Evolutionary conservation across 2,888 invertebrate species (phyloP), one percentile per base, ranked within the genome.

Genomic region (Rhodophaea formosa): DNA sequence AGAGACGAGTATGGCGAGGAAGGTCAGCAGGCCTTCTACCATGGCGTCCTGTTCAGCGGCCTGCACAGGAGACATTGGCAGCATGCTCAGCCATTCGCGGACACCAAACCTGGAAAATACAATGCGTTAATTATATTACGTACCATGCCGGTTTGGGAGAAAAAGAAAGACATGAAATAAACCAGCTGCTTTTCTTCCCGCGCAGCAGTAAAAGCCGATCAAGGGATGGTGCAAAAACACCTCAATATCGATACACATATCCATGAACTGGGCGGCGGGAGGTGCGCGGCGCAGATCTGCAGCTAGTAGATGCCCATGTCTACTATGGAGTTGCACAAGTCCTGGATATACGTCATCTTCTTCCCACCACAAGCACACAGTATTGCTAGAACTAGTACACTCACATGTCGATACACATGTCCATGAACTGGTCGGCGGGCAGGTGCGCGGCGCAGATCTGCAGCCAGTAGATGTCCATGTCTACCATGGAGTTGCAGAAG

Each of bases 241-340:
- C n/a, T n/a, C n/a, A n/a, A 97, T 95, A 74, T 98, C 97, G 60
- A 99, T 94, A 39, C 98, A 95, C 73, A 96, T 96, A 68, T 95
- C 94, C 44, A 99, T 86, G 77, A 96, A 98, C 72, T 95, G 94
- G 72, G 97, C 96, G 0, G 97, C 94, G 56, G 96, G 96, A 98
- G 92, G 79, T 96, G 95, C 16, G 97, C 96, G 39, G 97, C 97
- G 86, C 98, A 97, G 55, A 98, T 94, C 93, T 99, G 99, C 68
- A 99, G 92, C 75, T 99, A 94, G 88, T 97, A 99, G 66, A 99
- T 92, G 91, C 99, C 99, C 79, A 98, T 97, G 85, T 99, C 99
- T 10, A 98, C 97, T 97, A 99, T 98, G 10, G 98, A 98, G 89
- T 98, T 98, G 91, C 98, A 99, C 91, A 99, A 99, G 89, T 99